phyloP scores from a whole-genome alignment of 2,113 vertebrate species.

The Corythoichthys haematopterus region DNA sequence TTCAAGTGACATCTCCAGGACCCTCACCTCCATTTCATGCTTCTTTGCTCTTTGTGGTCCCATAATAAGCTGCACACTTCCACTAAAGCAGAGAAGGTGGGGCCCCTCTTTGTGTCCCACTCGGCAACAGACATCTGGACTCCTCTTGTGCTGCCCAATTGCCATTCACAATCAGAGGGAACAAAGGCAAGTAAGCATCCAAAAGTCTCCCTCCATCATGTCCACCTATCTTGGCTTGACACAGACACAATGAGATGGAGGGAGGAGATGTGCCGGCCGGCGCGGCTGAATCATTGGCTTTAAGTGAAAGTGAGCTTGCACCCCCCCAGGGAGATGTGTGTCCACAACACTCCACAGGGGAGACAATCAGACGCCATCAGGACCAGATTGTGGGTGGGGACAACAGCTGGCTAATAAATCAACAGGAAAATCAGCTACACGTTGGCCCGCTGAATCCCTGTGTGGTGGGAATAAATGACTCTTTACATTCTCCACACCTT shows the following conservation, averaged over 20 bases:
- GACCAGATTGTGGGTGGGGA: constrained; percentile 53
- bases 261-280: constrained; percentile 17
- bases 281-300: constrained; percentile 14
- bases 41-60: constrained; percentile 41
- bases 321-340: constrained; percentile 41
- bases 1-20: constrained; percentile 22
- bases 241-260: constrained; percentile 60
- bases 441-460: not conserved
- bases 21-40: constrained; percentile 40
- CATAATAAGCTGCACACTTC: constrained; percentile 51
- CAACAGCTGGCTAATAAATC: constrained; percentile 57
- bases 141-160: constrained; percentile 54
- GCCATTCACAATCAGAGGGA: constrained; percentile 46
- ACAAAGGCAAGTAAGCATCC: constrained; percentile 58
- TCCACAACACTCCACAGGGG: constrained; percentile 28
- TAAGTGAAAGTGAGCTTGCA: constrained; percentile 39
- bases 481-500: too few species aligned
- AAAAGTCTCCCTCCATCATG: constrained; percentile 66
- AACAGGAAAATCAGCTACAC: constrained; percentile 21
- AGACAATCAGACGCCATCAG: constrained; percentile 16
- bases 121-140: constrained; percentile 62
- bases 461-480: not conserved
- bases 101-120: constrained; percentile 45
- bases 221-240: constrained; percentile 56
- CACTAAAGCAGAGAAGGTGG: constrained; percentile 26